Percentiles rank a stretch among this genome's conserved stretches.
Conservation (phyloP, 2,888 invertebrate species). For the Erebia ligea region DNA sequence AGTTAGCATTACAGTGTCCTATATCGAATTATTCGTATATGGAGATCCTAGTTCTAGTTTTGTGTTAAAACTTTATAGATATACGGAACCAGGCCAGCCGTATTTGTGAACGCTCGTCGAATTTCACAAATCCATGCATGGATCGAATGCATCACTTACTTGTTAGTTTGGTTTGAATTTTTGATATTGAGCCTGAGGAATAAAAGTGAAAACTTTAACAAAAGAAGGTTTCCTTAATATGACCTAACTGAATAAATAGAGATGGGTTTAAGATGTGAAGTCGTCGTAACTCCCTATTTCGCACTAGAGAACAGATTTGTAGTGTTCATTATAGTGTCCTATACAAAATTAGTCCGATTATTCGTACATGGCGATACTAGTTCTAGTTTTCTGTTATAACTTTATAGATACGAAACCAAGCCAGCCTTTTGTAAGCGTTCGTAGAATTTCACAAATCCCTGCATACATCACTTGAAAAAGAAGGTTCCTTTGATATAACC, state of each 20-base stretch:
- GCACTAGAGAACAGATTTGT: background rate
- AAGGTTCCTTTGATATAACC: too few relatives aligned
- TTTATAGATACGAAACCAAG: conserved; percentile 9
- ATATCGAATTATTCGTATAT: background rate
- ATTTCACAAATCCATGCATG: conserved; percentile 10
- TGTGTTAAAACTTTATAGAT: conserved; percentile 6
- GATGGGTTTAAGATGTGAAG: background rate
- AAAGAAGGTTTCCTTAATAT: too few relatives aligned
- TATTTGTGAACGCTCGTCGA: background rate
- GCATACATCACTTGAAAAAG: too few relatives aligned
- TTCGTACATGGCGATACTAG: background rate
- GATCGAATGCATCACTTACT: background rate
- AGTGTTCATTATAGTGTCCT: background rate
- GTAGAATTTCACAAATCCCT: conserved; percentile 5
- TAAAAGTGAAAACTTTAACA: too few relatives aligned
- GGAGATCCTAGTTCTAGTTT: conserved; percentile 2
- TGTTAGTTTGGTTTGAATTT: conserved; percentile 19
- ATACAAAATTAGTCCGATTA: background rate
- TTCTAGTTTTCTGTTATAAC: background rate
- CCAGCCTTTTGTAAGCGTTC: conserved; percentile 6
- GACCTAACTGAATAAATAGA: too few relatives aligned
- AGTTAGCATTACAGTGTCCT: background rate
- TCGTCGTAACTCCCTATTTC: background rate
- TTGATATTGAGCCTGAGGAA: background rate
- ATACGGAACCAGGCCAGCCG: conserved; percentile 13